Conservation (phyloP, 2,113 vertebrate genomes). For the Urocynchramus pylzowi region DNA sequence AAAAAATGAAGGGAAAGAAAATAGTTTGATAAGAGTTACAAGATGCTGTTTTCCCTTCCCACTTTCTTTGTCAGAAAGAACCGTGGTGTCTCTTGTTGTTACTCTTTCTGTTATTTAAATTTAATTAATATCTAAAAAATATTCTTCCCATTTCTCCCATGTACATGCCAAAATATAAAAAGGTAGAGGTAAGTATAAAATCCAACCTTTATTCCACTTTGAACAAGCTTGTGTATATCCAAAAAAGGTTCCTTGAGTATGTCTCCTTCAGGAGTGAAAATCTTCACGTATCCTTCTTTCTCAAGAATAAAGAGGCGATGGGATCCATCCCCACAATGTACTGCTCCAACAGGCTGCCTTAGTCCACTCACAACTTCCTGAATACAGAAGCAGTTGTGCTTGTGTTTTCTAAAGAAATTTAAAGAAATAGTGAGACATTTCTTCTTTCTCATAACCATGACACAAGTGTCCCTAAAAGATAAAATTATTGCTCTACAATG, state of each 20-base stretch:
- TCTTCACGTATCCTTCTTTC: slow-evolving; percentile 94
- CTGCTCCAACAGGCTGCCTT: slow-evolving; percentile 86
- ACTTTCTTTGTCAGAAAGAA: not conserved
- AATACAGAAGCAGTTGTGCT: slow-evolving; percentile 97
- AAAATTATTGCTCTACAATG: not conserved
- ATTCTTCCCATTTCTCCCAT: not conserved
- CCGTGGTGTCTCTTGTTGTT: not conserved
- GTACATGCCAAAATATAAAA: slow-evolving; percentile 1
- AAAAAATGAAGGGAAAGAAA: not conserved
- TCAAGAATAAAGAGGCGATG: slow-evolving; percentile 96
- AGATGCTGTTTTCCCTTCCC: not conserved
- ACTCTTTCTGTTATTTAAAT: not conserved
- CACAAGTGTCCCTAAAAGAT: not conserved
- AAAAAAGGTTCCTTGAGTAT: slow-evolving; percentile 94
- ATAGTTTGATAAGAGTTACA: not conserved
- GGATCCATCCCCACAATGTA: slow-evolving; percentile 91
- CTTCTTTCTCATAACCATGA: not conserved
- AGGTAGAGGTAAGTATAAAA: slow-evolving; percentile 57
- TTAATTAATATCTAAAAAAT: not conserved
- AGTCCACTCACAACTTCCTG: slow-evolving; percentile 92
- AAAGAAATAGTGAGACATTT: slow-evolving; percentile 17
- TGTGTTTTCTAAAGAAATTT: slow-evolving; percentile 88
- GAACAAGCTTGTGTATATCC: slow-evolving; percentile 98
- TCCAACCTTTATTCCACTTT: slow-evolving; percentile 96
- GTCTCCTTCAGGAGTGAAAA: slow-evolving; percentile 86